Conservation (phyloP, 2,797 vertebrate species). For the Sebastiscus tertius region DNA sequence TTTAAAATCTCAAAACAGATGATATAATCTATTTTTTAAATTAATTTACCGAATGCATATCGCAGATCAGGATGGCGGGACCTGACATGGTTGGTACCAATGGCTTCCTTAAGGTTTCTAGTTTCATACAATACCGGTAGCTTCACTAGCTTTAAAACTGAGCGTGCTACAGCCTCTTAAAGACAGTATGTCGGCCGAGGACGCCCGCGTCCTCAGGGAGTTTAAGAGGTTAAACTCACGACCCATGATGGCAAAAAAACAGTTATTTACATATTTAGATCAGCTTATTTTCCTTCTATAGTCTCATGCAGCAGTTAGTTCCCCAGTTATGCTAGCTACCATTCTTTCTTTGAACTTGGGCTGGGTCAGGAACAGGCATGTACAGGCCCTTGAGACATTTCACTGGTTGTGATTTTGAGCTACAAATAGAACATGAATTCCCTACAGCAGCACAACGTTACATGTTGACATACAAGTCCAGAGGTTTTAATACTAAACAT, state of each 20-base stretch:
- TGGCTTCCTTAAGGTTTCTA: too few species aligned
- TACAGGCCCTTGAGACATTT: neutral
- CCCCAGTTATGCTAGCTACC: neutral
- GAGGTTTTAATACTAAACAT: conserved; percentile 74
- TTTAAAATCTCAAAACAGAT: too few species aligned
- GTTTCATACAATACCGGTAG: too few species aligned
- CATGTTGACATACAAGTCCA: conserved; percentile 49
- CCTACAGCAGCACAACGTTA: conserved; percentile 29
- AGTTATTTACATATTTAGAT: neutral
- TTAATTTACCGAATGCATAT: too few species aligned
- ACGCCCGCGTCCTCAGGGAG: too few species aligned
- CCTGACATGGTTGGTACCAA: too few species aligned
- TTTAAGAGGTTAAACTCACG: neutral
- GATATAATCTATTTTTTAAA: too few species aligned
- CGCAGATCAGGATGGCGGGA: too few species aligned
- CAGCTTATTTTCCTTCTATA: neutral
- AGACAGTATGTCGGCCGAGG: too few species aligned
- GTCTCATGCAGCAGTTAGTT: neutral
- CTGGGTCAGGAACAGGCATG: neutral
- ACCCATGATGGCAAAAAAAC: neutral
- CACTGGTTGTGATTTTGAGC: conserved; percentile 4
- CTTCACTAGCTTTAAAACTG: too few species aligned
- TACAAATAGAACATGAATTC: conserved; percentile 36
- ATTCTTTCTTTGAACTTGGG: neutral
- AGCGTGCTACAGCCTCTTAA: too few species aligned